These are phyloP conservation scores for Pao palembangensis DNA, from an alignment of 2,113 vertebrate species.

Conservation along the genomic window DNA sequence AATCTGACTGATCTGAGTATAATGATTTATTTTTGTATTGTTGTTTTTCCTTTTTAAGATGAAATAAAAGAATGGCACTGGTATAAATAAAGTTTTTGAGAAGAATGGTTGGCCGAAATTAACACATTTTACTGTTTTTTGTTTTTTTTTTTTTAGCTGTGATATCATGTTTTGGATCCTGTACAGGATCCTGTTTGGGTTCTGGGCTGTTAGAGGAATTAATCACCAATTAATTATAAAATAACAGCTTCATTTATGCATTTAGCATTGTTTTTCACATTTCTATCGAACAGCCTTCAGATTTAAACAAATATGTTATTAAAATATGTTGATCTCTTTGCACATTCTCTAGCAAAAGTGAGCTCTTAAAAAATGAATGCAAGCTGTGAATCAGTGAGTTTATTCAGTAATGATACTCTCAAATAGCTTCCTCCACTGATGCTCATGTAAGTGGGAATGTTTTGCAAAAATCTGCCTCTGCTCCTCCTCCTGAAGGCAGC, in stretches of 20 bases:
- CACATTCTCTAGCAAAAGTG: not conserved
- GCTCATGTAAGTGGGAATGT: constrained; percentile 23
- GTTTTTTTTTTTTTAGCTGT: too few relatives aligned
- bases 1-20: too few relatives aligned
- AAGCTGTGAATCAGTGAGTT: not conserved
- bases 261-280: too few relatives aligned
- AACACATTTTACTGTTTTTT: too few relatives aligned
- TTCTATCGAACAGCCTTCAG: not conserved
- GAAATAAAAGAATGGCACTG: too few relatives aligned
- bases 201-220: too few relatives aligned
- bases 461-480: constrained; percentile 15
- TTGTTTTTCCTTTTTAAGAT: not conserved
- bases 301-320: not conserved
- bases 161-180: too few relatives aligned
- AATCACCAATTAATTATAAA: too few relatives aligned
- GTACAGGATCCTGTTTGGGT: too few relatives aligned
- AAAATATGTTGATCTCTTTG: not conserved
- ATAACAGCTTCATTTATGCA: too few relatives aligned
- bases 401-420: constrained; percentile 6
- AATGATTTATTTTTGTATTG: not conserved
- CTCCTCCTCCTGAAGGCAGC: constrained; percentile 29
- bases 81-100: too few relatives aligned
- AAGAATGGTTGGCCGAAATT: too few relatives aligned
- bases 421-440: constrained; percentile 27
- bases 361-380: not conserved